Base-by-base conservation (phyloP, 2,888 invertebrate genomes). In the Parascotia fuliginaria region DNA sequence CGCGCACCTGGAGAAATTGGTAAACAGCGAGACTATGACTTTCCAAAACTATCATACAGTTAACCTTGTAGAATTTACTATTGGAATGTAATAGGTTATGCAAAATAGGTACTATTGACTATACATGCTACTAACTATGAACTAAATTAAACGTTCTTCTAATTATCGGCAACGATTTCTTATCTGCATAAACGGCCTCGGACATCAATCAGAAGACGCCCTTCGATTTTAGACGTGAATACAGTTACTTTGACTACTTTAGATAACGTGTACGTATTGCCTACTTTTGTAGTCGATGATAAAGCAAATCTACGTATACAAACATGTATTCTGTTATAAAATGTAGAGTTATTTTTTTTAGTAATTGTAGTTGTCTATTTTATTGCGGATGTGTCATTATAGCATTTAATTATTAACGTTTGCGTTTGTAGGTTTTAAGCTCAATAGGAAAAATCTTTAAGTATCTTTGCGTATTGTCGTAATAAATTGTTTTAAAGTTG, bases 181-280 rank as follows among this genome's bases (percentile, higher is more conserved):
- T 64, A 64, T 47, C 49, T 37, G 39, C 31, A 44, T 45, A 53
- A 46, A 60, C 32, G 16, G 13, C 33, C 24, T 28, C 27, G 31
- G 2, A 19, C 37, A 38, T 41, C 41, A 47, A 40, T 50, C 46
- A 59, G 29, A 43, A 41, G 37, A 15, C 49, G 43, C 53, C 50
- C 47, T 57, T 56, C 40, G 34, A 44, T 51, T 51, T 55, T n/a
- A 48, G 13, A 41, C 27, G 32, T 24, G 19, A 55, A 68, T 55
- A 51, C 60, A 49, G 65, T 70, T 70, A 70, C 39, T 49, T 55
- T 60, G 58, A 69, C 63, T 55, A 53, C 55, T 55, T 59, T 41
- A 42, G 11, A 37, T 19, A 51, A 41, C 33, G 53, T 50, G 42
- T 45, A 14, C 31, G 13, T 43, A 48, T 39, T 45, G 13, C 28